Conservation (phyloP, 2,113 vertebrate genomes). For the Dipodomys stephensi region DNA sequence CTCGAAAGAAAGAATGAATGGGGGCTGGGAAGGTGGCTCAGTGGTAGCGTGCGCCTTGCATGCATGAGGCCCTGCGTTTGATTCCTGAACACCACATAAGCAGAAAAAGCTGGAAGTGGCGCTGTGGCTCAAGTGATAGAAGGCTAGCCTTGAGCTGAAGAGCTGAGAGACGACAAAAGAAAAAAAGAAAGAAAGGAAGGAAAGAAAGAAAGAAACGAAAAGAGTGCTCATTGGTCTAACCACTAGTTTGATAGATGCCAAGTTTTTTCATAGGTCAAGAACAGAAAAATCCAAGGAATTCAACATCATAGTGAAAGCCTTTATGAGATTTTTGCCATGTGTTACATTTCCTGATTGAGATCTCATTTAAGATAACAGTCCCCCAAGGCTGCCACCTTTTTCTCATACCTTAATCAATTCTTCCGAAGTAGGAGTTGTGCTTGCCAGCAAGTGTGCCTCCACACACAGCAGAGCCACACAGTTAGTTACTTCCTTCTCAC, state of each 20-base stretch:
- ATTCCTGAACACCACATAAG: no score
- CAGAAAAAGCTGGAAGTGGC: no score
- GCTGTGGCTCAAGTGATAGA: no score
- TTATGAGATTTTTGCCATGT: slow-evolving; percentile 43
- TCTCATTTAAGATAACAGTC: background rate
- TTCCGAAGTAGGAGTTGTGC: background rate
- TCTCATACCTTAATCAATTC: background rate
- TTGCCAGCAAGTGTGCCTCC: background rate
- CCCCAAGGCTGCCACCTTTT: background rate
- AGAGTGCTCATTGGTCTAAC: slow-evolving; percentile 50
- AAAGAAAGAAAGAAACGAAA: no score
- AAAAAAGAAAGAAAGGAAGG: no score
- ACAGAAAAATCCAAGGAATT: slow-evolving; percentile 52
- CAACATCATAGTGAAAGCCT: slow-evolving; percentile 53
- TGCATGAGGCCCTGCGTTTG: no score
- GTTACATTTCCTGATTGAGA: slow-evolving; percentile 8
- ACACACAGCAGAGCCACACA: background rate
- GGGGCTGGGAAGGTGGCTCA: no score
- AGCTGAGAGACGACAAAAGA: no score
- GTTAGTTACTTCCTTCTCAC: background rate
- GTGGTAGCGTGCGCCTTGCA: no score
- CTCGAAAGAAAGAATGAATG: background rate
- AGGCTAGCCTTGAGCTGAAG: no score
- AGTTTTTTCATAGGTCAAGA: slow-evolving; percentile 63
- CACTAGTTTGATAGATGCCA: slow-evolving; percentile 1